A percentile compares a stretch with the other conserved stretches of the same genome.
phyloP scores from a whole-genome alignment of 2,888 invertebrate genomes.

The Atethmia centrago region DNA sequence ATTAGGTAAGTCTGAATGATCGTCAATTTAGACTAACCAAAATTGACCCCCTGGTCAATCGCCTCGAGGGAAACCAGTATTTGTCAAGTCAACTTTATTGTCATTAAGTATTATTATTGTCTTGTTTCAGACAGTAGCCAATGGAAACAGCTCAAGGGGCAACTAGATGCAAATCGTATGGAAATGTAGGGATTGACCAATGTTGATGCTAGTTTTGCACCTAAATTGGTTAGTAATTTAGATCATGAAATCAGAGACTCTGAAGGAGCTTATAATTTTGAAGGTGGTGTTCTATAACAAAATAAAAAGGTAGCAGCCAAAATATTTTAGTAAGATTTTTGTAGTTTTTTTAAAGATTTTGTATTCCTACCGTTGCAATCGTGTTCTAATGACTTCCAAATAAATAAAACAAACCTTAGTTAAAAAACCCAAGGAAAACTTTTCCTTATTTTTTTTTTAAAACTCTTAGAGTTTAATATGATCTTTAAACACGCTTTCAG shows the following conservation, averaged over 20 bases:
- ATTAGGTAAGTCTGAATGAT: too few relatives aligned
- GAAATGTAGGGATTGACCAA: constrained; percentile 46
- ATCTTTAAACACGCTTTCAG: neutral
- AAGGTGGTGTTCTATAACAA: neutral
- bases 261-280: neutral
- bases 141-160: constrained; percentile 25
- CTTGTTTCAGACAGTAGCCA: constrained; percentile 9
- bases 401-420: neutral
- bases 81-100: too few relatives aligned
- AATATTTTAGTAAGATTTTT: neutral
- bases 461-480: neutral
- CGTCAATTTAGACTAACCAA: too few relatives aligned
- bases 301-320: neutral
- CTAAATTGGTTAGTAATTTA: constrained; percentile 30
- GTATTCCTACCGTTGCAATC: neutral
- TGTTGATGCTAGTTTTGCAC: constrained; percentile 35
- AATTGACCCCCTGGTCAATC: too few relatives aligned
- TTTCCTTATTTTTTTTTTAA: too few relatives aligned
- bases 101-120: constrained; percentile 19
- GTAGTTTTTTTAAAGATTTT: neutral
- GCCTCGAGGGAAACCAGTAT: too few relatives aligned
- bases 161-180: constrained; percentile 57
- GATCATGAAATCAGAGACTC: constrained; percentile 12
- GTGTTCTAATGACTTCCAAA: too few relatives aligned
- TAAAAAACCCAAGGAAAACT: neutral